A percentile compares a stretch with the other conserved stretches of the same genome.
Evolutionary conservation across 1,140 invertebrate genomes (phyloP).

Genomic region (Amphibalanus amphitrite): DNA sequence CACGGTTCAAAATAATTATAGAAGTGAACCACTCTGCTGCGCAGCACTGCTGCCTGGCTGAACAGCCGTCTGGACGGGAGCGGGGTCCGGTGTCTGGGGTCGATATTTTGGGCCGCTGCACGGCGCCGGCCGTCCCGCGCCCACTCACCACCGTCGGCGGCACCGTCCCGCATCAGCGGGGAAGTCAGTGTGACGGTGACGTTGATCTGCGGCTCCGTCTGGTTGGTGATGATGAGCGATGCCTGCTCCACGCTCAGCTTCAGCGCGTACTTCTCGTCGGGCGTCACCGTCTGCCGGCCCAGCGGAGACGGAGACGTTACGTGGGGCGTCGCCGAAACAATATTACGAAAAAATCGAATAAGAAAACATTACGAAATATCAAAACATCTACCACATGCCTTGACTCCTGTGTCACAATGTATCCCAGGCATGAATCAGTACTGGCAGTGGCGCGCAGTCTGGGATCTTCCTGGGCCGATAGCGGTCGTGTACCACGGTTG

Average conservation of each 20-base stretch:
- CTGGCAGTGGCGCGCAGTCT: too few relatives aligned
- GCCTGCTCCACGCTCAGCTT: slow-evolving; percentile 68
- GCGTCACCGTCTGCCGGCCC: slow-evolving; percentile 42
- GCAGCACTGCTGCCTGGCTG: background rate
- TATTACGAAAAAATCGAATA: slow-evolving; percentile 7
- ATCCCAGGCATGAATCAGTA: too few relatives aligned
- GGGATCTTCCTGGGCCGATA: too few relatives aligned
- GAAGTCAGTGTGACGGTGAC: slow-evolving; percentile 86
- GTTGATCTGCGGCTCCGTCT: slow-evolving; percentile 37
- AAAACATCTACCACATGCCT: background rate
- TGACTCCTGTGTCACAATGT: too few relatives aligned
- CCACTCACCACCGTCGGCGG: slow-evolving; percentile 2
- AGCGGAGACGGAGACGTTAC: background rate
- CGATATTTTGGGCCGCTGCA: background rate
- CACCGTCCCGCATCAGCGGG: slow-evolving; percentile 60
- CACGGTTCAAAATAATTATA: background rate
- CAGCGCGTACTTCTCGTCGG: slow-evolving; percentile 70
- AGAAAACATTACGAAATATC: background rate
- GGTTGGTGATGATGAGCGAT: slow-evolving; percentile 58
- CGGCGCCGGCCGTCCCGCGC: background rate
- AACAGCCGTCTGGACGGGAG: too few relatives aligned
- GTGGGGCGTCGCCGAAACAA: slow-evolving; percentile 20
- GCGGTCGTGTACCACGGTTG: too few relatives aligned
- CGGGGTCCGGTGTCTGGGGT: too few relatives aligned
- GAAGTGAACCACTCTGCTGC: background rate